A percentile compares a stretch with the other conserved stretches of the same genome.
phyloP scores from a whole-genome alignment of 2,113 vertebrate species.

The Psilopsiagon aurifrons region DNA sequence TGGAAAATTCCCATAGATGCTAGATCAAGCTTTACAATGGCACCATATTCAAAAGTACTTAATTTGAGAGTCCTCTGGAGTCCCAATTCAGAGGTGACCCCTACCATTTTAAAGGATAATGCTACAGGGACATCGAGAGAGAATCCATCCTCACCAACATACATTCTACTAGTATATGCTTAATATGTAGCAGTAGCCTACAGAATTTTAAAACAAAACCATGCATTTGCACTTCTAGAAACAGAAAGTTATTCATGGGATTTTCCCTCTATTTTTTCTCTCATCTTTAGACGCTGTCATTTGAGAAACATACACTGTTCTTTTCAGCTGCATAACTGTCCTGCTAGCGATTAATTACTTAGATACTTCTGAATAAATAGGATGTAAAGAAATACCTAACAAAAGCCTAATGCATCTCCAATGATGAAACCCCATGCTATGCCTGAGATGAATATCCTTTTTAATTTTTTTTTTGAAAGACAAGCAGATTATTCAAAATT shows the following conservation, averaged over 20 bases:
- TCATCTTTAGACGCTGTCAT: not conserved
- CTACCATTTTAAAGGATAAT: slow-evolving; percentile 56
- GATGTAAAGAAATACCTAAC: slow-evolving; percentile 22
- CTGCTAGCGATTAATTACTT: slow-evolving; percentile 23
- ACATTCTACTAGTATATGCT: not conserved
- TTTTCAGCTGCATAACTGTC: not conserved
- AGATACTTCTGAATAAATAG: slow-evolving; percentile 43
- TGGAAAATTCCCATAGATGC: not conserved
- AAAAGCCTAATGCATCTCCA: slow-evolving; percentile 44
- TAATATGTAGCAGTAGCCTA: not conserved
- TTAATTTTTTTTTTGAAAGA: slow-evolving; percentile 68
- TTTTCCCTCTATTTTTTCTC: slow-evolving; percentile 31
- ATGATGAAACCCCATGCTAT: not conserved
- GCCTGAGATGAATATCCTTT: slow-evolving; percentile 56
- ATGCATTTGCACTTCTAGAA: not conserved
- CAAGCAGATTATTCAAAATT: slow-evolving; percentile 75
- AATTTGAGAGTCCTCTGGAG: slow-evolving; percentile 51
- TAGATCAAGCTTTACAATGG: slow-evolving; percentile 30
- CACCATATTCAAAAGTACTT: slow-evolving; percentile 31
- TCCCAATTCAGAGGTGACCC: slow-evolving; percentile 48
- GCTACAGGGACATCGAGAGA: not conserved
- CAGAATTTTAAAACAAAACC: slow-evolving; percentile 37
- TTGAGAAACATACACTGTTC: slow-evolving; percentile 1
- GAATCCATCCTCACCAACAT: slow-evolving; percentile 18
- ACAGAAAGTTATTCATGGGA: slow-evolving; percentile 8